Conservation (phyloP, 2,888 invertebrate genomes). For the Drosophila tripunctata region DNA sequence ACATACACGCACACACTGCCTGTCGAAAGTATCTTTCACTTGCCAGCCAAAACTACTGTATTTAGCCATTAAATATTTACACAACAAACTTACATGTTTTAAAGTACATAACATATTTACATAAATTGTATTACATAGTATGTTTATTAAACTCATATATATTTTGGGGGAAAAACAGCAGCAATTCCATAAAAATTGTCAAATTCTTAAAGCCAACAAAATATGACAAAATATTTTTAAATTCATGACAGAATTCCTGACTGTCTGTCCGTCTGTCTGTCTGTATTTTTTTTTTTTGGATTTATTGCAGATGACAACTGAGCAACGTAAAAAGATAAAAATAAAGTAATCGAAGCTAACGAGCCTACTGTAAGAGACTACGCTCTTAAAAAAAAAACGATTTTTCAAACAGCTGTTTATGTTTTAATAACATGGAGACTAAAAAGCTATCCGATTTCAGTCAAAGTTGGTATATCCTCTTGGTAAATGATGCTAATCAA, state of each 20-base stretch:
- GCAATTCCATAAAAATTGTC: slow-evolving; percentile 21
- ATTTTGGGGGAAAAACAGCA: slow-evolving; percentile 9
- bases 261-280: background rate
- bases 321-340: slow-evolving; percentile 34
- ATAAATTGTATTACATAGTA: no score
- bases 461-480: no score
- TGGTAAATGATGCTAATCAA: no score
- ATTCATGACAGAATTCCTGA: background rate
- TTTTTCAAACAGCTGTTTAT: no score
- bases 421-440: no score
- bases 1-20: slow-evolving; percentile 11
- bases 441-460: no score
- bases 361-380: background rate
- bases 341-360: background rate
- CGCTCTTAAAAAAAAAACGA: no score
- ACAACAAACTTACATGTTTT: background rate
- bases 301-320: slow-evolving; percentile 64
- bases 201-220: background rate
- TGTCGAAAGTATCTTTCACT: background rate
- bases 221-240: slow-evolving; percentile 55
- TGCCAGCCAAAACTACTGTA: slow-evolving; percentile 18
- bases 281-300: no score
- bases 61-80: slow-evolving; percentile 8
- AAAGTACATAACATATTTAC: no score
- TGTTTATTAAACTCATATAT: slow-evolving; percentile 15